These are phyloP conservation scores for Lepeophtheirus nordmannii DNA, from an alignment of 2,888 invertebrate species.

Conservation along the genomic window DNA sequence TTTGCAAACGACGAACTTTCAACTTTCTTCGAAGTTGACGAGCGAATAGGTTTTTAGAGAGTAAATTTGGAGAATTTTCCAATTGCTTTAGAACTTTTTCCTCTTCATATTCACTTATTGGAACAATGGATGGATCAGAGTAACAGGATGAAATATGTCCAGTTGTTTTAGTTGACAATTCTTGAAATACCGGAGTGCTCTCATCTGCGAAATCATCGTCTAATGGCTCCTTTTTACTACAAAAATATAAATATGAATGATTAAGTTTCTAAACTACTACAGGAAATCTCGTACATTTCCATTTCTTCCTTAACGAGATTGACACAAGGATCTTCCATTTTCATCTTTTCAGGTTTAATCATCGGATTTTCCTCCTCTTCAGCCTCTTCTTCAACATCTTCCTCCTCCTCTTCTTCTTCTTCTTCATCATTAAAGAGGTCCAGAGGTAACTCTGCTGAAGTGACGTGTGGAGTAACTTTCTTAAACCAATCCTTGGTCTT, in stretches of 20 bases:
- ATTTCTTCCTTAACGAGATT: neutral
- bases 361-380: neutral
- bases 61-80: slow-evolving; percentile 30
- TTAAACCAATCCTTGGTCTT: neutral
- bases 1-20: slow-evolving; percentile 42
- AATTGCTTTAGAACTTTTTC: slow-evolving; percentile 34
- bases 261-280: neutral
- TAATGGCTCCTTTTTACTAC: neutral
- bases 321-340: neutral
- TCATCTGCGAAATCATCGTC: no score
- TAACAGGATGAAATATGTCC: no score
- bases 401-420: neutral
- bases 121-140: slow-evolving; percentile 19
- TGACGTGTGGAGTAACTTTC: neutral
- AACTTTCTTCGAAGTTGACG: slow-evolving; percentile 44
- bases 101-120: slow-evolving; percentile 41
- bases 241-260: neutral
- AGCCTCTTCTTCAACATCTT: neutral
- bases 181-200: no score
- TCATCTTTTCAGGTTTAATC: no score
- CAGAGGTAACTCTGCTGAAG: neutral
- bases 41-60: slow-evolving; percentile 30
- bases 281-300: neutral
- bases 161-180: no score
- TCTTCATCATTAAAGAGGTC: neutral